phyloP scores from a whole-genome alignment of 2,113 vertebrate species.

The Lonchura striata region DNA sequence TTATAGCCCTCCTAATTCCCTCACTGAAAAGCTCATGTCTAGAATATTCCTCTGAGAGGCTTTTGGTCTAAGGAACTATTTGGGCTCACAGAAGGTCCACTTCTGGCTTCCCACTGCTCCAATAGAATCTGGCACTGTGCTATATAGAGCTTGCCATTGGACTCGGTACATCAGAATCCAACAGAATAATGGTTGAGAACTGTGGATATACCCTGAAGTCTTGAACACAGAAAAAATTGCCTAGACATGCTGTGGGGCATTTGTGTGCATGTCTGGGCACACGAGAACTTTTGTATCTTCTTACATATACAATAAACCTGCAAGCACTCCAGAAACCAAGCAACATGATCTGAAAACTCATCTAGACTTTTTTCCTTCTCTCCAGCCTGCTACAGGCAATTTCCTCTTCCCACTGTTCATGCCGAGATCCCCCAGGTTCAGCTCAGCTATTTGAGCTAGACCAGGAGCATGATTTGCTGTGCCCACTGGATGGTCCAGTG shows the following conservation, averaged over 20 bases:
- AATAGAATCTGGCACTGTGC: background rate
- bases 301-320: background rate
- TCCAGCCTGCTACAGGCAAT: background rate
- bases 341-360: background rate
- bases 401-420: background rate
- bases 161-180: background rate
- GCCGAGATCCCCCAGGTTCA: background rate
- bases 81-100: background rate
- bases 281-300: fast-evolving
- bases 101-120: background rate
- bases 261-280: background rate
- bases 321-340: background rate
- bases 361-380: background rate
- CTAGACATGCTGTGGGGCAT: background rate
- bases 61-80: background rate
- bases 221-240: background rate
- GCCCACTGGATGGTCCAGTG: background rate
- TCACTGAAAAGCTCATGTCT: background rate
- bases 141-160: background rate
- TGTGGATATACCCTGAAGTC: background rate
- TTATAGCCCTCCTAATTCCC: background rate
- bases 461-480: background rate
- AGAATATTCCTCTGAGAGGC: background rate
- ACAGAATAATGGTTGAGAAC: background rate
- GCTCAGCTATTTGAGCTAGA: background rate